These are phyloP conservation scores for Drosophila erecta DNA, from an alignment of 1,140 invertebrate species.

Conservation along the genomic window DNA sequence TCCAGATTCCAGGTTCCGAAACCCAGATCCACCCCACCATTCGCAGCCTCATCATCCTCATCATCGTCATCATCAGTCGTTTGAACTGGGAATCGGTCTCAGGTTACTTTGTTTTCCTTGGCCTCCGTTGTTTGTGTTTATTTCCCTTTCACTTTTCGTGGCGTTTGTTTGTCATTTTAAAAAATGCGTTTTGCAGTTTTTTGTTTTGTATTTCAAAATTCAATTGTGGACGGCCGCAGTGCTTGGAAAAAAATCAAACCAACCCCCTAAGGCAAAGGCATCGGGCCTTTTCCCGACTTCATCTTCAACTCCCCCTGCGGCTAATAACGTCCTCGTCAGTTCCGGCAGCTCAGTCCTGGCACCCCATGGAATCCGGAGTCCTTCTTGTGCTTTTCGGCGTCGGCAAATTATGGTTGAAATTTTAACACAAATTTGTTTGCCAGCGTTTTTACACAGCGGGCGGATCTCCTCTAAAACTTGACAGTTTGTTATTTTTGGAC, in stretches of 20 bases:
- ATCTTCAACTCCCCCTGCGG: slow-evolving; percentile 42
- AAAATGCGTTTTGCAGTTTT: slow-evolving; percentile 60
- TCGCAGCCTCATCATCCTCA: slow-evolving; percentile 32
- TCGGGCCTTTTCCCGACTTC: slow-evolving; percentile 2
- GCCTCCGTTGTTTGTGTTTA: slow-evolving; percentile 73
- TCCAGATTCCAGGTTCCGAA: too few species aligned
- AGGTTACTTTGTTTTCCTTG: slow-evolving; percentile 79
- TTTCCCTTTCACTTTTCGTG: slow-evolving; percentile 77
- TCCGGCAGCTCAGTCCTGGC: slow-evolving; percentile 34
- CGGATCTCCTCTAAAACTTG: not conserved
- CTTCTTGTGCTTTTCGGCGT: slow-evolving; percentile 41
- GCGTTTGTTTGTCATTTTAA: slow-evolving; percentile 65
- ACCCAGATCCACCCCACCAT: slow-evolving; percentile 6
- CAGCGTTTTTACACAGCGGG: not conserved
- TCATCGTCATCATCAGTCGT: slow-evolving; percentile 34
- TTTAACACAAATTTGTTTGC: slow-evolving; percentile 37
- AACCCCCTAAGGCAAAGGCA: slow-evolving; percentile 44
- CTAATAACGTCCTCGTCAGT: slow-evolving; percentile 66
- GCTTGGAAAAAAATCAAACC: slow-evolving; percentile 18
- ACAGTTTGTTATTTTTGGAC: not conserved
- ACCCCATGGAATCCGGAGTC: not conserved
- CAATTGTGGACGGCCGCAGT: slow-evolving; percentile 75
- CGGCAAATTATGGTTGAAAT: slow-evolving; percentile 39
- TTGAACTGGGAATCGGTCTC: slow-evolving; percentile 59
- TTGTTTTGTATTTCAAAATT: slow-evolving; percentile 44